A percentile compares a stretch with the other conserved stretches of the same genome.
Evolutionary conservation across 2,113 vertebrate species (phyloP).

Genomic region (Penelope pileata): DNA sequence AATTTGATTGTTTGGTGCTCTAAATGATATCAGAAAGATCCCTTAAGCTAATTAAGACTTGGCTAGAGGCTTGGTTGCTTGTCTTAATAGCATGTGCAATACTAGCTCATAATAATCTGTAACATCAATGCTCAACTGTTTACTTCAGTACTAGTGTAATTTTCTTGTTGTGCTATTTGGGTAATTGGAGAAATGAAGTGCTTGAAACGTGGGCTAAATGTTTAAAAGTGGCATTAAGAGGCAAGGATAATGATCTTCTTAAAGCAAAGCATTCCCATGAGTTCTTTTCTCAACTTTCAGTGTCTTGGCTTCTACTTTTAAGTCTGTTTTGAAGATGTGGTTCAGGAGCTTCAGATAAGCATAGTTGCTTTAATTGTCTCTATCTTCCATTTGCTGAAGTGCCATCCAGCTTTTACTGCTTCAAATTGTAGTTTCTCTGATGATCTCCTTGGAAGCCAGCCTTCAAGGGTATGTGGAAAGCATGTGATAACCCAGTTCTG

Average conservation of each 20-base stretch:
- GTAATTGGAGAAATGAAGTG: neutral
- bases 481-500: fast-evolving
- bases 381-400: neutral
- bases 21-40: neutral
- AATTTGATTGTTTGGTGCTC: neutral
- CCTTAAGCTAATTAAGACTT: neutral
- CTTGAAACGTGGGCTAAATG: fast-evolving
- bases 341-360: neutral
- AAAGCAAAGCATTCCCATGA: neutral
- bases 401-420: neutral
- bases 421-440: neutral
- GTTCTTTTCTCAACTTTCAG: neutral
- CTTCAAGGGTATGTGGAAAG: neutral
- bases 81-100: neutral
- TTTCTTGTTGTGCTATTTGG: neutral
- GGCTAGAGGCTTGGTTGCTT: neutral
- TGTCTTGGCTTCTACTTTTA: neutral
- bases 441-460: neutral
- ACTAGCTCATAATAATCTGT: neutral
- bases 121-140: neutral
- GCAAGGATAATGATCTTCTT: neutral
- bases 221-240: neutral
- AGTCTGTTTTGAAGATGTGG: neutral
- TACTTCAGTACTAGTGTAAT: neutral
- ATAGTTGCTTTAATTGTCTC: neutral